Conservation (phyloP, 1,140 invertebrate species). For the Triops cancriformis region DNA sequence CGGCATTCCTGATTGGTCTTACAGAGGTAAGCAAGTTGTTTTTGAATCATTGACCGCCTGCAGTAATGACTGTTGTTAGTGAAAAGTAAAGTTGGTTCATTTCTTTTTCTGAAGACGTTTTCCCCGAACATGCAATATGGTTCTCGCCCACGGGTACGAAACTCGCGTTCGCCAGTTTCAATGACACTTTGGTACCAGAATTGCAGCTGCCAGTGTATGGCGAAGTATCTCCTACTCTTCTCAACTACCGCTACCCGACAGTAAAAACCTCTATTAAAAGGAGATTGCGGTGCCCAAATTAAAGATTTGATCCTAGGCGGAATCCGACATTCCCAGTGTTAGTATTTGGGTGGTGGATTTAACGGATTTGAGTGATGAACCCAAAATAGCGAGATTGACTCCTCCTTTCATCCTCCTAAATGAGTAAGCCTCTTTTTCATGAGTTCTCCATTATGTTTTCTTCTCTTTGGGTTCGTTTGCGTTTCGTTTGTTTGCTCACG, state of each 20-base stretch:
- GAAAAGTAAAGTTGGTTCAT: not conserved
- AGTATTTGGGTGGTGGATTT: slow-evolving; percentile 23
- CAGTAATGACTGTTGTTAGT: too few relatives aligned
- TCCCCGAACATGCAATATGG: slow-evolving; percentile 61
- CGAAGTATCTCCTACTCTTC: slow-evolving; percentile 18
- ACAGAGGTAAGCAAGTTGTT: slow-evolving; percentile 58
- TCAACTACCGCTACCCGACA: slow-evolving; percentile 24
- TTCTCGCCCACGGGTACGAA: slow-evolving; percentile 68
- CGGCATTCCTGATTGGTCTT: slow-evolving; percentile 87
- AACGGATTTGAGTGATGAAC: not conserved
- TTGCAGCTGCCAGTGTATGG: slow-evolving; percentile 59
- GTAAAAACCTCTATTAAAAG: not conserved
- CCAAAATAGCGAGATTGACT: not conserved
- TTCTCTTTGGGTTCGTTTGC: not conserved
- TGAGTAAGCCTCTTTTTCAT: not conserved
- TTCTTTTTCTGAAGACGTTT: slow-evolving; percentile 45
- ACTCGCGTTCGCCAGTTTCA: slow-evolving; percentile 70
- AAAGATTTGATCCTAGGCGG: slow-evolving; percentile 9
- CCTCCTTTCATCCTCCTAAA: not conserved
- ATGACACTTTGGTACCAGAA: slow-evolving; percentile 67
- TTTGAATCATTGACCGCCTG: too few relatives aligned
- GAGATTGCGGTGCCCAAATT: not conserved
- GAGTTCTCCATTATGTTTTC: not conserved
- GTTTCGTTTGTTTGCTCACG: too few relatives aligned
- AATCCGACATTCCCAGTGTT: slow-evolving; percentile 21